Base-by-base conservation (phyloP, 2,113 vertebrate species). In the Pelobates fuscus region DNA sequence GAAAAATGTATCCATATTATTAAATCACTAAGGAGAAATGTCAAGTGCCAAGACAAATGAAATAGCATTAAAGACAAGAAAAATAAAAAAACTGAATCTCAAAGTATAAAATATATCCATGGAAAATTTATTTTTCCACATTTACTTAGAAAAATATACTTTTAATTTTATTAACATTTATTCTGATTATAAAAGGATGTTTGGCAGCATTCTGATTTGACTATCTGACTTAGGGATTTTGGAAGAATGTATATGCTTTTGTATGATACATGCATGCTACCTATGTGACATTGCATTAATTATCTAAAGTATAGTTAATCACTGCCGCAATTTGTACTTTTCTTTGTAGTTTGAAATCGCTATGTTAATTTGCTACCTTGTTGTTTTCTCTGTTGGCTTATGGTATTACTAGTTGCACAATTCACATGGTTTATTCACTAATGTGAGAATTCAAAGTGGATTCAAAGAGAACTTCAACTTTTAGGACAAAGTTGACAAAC, bases 21-120 rank as follows among this genome's bases (percentile, higher is more conserved):
- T 52, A 14, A 77, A 67, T 20, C 41, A 49, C 55, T 60, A 61
- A 68, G 65, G 18, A 61, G 55, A 68, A 77, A 77, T 77, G 65
- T 77, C 64, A 67, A 68, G 73, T 68, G 55, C 55, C 41, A 77
- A 77, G 37, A 77, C 41, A 68, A 77, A 77, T 77, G 41, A 77
- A 77, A 77, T 30, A 67, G 15, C n/a, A 58, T 66, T 55, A 65
- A 26, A 64, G 32, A 4, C 30, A 57, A 62, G 41, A 49, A 63
- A 54, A 52, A 49, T 15, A 49, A 18, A 12, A 49, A 41, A 7
- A 41, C 7, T 8, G 5, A 58, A 27, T 59, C 23, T 24, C 24
- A 71, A 61, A 24, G 27, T 29, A 62, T 27, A 59, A 59, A 58
- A 67, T 27, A 37, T 59, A 7, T 11, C 41, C 20, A 8, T 49